Percentiles rank a stretch among this genome's conserved stretches.
Conservation (phyloP, 1,140 invertebrate genomes). For the Odontomachus brunneus region DNA sequence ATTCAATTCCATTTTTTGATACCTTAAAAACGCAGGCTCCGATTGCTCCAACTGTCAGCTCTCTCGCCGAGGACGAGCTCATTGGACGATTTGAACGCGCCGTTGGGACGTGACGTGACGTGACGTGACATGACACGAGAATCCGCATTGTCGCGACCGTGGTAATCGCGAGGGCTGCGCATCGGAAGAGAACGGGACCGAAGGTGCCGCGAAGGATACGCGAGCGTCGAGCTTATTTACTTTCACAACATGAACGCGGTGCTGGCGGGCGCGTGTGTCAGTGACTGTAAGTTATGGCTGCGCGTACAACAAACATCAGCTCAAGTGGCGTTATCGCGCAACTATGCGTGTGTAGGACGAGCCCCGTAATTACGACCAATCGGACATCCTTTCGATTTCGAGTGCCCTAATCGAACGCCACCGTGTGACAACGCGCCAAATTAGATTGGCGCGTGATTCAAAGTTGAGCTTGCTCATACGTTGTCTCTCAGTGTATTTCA, state of each 20-base stretch:
- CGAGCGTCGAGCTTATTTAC: slow-evolving; percentile 12
- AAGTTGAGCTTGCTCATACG: too few species aligned
- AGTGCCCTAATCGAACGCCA: not conserved
- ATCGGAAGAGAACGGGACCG: slow-evolving; percentile 16
- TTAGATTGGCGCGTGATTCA: not conserved
- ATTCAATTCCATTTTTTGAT: too few species aligned
- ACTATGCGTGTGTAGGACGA: slow-evolving; percentile 45
- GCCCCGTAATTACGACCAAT: slow-evolving; percentile 40
- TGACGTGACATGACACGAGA: not conserved
- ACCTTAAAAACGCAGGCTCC: too few species aligned
- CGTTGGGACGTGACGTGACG: too few species aligned
- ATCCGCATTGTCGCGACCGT: not conserved
- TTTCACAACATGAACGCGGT: slow-evolving; percentile 18
- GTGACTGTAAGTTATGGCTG: slow-evolving; percentile 51
- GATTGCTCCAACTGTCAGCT: too few species aligned
- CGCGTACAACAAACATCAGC: slow-evolving; percentile 55
- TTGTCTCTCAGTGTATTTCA: too few species aligned
- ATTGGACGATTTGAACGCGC: too few species aligned
- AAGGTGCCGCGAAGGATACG: slow-evolving; percentile 32
- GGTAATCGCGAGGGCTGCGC: not conserved
- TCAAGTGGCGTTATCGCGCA: slow-evolving; percentile 32
- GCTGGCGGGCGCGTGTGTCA: not conserved
- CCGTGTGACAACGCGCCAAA: not conserved
- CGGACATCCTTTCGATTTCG: slow-evolving; percentile 24
- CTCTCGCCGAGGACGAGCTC: too few species aligned